These are phyloP conservation scores for Theonella swinhoei DNA, from an alignment of 37 sponge, comb jelly and placozoan species.

Conservation along the genomic window DNA sequence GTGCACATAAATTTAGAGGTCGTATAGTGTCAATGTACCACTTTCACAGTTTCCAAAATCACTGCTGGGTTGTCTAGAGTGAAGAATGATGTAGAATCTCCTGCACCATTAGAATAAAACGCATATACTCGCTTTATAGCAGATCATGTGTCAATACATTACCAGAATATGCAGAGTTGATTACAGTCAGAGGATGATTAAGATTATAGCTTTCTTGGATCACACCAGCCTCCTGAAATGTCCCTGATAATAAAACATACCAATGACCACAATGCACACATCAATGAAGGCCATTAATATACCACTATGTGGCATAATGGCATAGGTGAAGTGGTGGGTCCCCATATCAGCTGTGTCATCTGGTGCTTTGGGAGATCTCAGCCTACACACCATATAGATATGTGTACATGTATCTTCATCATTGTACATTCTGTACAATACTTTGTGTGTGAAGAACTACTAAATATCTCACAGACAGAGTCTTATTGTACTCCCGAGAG, in stretches of 20 bases:
- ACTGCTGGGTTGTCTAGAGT: constrained; percentile 12
- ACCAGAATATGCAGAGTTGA: background rate
- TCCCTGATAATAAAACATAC: constrained; percentile 34
- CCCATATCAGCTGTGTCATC: constrained; percentile 84
- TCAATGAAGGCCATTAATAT: background rate
- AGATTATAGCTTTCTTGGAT: constrained; percentile 57
- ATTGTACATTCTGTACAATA: too few relatives aligned
- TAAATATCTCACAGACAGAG: constrained; percentile 70
- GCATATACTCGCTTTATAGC: too few relatives aligned
- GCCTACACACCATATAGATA: too few relatives aligned
- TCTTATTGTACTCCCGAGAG: constrained; percentile 51
- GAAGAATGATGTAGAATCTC: background rate
- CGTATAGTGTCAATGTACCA: background rate
- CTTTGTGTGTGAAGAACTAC: too few relatives aligned
- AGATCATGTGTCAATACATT: too few relatives aligned
- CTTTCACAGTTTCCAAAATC: constrained; percentile 40
- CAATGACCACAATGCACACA: background rate
- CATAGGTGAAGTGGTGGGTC: constrained; percentile 43
- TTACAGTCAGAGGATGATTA: constrained; percentile 41
- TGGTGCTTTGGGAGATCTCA: constrained; percentile 72
- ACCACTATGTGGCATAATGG: constrained; percentile 66
- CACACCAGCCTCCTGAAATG: constrained; percentile 47
- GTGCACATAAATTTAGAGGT: background rate
- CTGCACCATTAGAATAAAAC: too few relatives aligned
- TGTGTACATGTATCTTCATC: too few relatives aligned